Percentiles rank a stretch among this genome's conserved stretches.
These are phyloP conservation scores for Petrocephalus sullivani DNA, from an alignment of 2,797 vertebrate genomes.

Conservation along the genomic window DNA sequence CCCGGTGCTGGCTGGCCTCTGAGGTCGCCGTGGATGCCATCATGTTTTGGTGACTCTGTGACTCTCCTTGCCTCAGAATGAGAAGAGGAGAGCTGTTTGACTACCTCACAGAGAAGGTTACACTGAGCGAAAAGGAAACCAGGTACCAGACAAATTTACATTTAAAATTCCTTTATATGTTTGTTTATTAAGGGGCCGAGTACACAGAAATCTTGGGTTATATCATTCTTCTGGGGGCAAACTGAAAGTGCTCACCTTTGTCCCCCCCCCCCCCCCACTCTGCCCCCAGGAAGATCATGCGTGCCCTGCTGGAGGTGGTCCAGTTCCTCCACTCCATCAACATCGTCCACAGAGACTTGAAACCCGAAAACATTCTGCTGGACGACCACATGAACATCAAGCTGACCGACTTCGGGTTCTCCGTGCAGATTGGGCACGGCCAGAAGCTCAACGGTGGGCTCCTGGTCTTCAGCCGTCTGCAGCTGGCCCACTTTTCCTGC, in stretches of 20 bases:
- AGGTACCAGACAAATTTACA: slow-evolving; percentile 58
- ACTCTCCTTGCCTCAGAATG: slow-evolving; percentile 67
- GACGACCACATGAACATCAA: slow-evolving; percentile 95
- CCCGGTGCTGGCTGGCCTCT: background rate
- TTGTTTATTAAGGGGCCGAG: background rate
- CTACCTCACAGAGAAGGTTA: slow-evolving; percentile 96
- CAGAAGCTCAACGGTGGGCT: slow-evolving; percentile 78
- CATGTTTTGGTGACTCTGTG: background rate
- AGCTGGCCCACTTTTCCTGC: background rate
- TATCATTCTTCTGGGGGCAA: background rate
- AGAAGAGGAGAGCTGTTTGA: slow-evolving; percentile 94
- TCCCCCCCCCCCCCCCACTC: background rate
- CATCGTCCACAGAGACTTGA: slow-evolving; percentile 91
- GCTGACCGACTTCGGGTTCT: slow-evolving; percentile 93
- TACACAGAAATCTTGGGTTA: background rate
- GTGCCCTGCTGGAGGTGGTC: slow-evolving; percentile 84
- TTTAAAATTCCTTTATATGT: slow-evolving; percentile 29
- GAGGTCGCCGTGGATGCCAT: background rate
- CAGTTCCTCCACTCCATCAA: slow-evolving; percentile 77
- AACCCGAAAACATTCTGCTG: slow-evolving; percentile 94
- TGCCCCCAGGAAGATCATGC: slow-evolving; percentile 82
- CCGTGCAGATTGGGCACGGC: slow-evolving; percentile 69
- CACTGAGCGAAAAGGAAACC: slow-evolving; percentile 92
- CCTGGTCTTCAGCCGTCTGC: background rate
- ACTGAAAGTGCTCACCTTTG: background rate